phyloP scores from a whole-genome alignment of 2,113 vertebrate species.

The Oxyura jamaicensis region DNA sequence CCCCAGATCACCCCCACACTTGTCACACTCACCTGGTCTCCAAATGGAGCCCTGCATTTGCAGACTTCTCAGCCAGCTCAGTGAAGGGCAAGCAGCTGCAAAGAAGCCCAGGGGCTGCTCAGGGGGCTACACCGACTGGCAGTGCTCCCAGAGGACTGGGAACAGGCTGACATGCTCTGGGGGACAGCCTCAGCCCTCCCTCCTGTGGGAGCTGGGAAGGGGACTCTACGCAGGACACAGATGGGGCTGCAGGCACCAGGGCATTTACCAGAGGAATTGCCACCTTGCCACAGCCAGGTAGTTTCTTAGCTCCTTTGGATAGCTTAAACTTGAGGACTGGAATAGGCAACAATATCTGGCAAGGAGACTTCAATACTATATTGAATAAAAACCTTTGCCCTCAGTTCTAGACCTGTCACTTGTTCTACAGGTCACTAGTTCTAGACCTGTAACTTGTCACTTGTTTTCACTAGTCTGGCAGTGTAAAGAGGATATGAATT shows the following conservation, averaged over 20 bases:
- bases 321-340: not conserved
- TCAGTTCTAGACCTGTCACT: not conserved
- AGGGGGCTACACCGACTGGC: not conserved
- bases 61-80: not conserved
- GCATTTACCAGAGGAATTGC: rapidly evolving
- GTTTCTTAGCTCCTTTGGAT: not conserved
- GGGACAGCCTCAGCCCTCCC: not conserved
- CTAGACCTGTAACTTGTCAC: not conserved
- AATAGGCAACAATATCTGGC: not conserved
- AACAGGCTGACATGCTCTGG: not conserved
- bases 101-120: not conserved
- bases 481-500: not conserved
- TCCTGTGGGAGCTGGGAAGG: not conserved
- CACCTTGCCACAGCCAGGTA: not conserved
- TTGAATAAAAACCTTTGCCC: not conserved
- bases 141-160: not conserved
- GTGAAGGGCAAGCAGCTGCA: rapidly evolving
- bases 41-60: not conserved
- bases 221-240: not conserved
- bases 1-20: not conserved
- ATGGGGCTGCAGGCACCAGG: not conserved
- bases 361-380: not conserved
- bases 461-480: not conserved
- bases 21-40: not conserved
- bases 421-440: too few species aligned